A percentile compares a stretch with the other conserved stretches of the same genome.
Conservation (phyloP, 2,888 invertebrate species). For the Tipula vernalis region DNA sequence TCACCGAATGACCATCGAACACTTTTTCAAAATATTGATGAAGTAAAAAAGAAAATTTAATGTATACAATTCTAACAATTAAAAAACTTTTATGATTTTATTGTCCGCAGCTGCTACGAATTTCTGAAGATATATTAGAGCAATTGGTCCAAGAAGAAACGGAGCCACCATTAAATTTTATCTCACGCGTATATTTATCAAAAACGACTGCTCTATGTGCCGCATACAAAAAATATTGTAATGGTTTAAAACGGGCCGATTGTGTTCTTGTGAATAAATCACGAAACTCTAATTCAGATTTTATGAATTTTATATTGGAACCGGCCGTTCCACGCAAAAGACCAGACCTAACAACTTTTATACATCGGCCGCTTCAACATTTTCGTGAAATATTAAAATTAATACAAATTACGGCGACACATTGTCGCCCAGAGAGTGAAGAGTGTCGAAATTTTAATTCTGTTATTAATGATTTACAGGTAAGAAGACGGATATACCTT, state of each 20-base stretch:
- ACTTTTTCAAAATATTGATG: slow-evolving; percentile 76
- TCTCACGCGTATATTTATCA: slow-evolving; percentile 57
- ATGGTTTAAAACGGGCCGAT: slow-evolving; percentile 73
- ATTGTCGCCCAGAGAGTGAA: slow-evolving; percentile 34
- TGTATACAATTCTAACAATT: background rate
- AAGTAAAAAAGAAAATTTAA: slow-evolving; percentile 39
- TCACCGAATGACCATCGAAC: slow-evolving; percentile 63
- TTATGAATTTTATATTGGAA: slow-evolving; percentile 66
- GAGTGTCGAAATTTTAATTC: slow-evolving; percentile 34
- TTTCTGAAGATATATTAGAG: slow-evolving; percentile 72
- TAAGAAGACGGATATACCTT: background rate
- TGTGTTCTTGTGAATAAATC: slow-evolving; percentile 69
- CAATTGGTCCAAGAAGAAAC: slow-evolving; percentile 60
- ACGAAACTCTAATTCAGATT: slow-evolving; percentile 61
- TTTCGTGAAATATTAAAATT: slow-evolving; percentile 50
- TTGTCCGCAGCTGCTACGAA: slow-evolving; percentile 40
- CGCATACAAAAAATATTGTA: slow-evolving; percentile 70
- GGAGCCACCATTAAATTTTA: slow-evolving; percentile 52
- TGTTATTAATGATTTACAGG: slow-evolving; percentile 29
- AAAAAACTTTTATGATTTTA: slow-evolving; percentile 22
- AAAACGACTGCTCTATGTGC: slow-evolving; percentile 62
- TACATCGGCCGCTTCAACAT: slow-evolving; percentile 77
- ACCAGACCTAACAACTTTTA: slow-evolving; percentile 72
- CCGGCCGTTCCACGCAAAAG: slow-evolving; percentile 69
- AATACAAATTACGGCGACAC: slow-evolving; percentile 40